These are phyloP conservation scores for Octonoba sinensis DNA, from an alignment of 2,888 invertebrate genomes.

Conservation along the genomic window DNA sequence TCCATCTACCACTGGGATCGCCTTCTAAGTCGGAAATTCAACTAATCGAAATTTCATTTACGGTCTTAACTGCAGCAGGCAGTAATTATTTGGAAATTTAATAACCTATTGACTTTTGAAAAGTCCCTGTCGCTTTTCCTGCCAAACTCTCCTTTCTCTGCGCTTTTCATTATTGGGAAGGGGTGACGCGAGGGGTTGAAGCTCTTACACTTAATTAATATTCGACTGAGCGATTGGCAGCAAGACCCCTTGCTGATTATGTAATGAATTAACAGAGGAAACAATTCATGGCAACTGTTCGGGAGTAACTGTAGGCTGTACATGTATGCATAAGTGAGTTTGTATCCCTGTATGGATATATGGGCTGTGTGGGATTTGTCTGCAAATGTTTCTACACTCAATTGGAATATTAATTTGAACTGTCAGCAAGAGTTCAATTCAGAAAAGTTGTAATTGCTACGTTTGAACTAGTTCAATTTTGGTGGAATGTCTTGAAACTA, in stretches of 20 bases:
- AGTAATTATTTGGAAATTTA: conserved; percentile 58
- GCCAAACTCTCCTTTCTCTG: conserved; percentile 10
- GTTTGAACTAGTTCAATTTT: too few species aligned
- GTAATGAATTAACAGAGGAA: conserved; percentile 51
- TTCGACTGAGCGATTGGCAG: conserved; percentile 18
- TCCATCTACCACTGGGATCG: background rate
- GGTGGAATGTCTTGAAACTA: too few species aligned
- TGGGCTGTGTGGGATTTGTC: too few species aligned
- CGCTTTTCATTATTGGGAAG: conserved; percentile 20
- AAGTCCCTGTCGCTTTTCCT: conserved; percentile 27
- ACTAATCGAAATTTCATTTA: conserved; percentile 52
- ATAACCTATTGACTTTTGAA: conserved; percentile 62
- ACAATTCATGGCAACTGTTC: conserved; percentile 25
- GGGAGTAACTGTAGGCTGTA: background rate
- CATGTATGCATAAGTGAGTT: background rate
- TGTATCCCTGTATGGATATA: too few species aligned
- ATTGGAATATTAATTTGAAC: too few species aligned
- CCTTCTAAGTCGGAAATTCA: conserved; percentile 8
- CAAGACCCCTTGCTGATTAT: conserved; percentile 25
- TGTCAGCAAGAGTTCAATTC: too few species aligned
- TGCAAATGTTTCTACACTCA: too few species aligned
- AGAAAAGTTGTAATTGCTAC: too few species aligned
- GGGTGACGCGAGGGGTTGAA: conserved; percentile 2
- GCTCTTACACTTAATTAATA: conserved; percentile 51
- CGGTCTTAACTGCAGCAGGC: background rate